Base-by-base conservation (phyloP, 2,113 vertebrate species). In the Mastomys natalensis region DNA sequence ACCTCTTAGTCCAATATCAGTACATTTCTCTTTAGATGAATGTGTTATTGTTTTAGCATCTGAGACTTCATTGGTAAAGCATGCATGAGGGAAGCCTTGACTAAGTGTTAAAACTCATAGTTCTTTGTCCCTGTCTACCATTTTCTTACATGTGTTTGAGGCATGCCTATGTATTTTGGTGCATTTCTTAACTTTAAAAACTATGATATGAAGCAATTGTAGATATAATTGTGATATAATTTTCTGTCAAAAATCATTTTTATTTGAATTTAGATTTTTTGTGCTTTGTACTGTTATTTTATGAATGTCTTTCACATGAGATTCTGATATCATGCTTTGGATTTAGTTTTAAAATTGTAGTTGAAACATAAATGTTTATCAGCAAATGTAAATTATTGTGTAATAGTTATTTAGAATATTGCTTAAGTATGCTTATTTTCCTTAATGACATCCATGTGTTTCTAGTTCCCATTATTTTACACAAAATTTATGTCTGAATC, bases 401-500 rank as follows among this genome's bases (percentile, higher is more conserved):
- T 87, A 84, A 91, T 93, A 93, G 85, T 96, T 93, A 95, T 90
- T 96, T 95, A 92, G 58, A 77, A 90, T 85, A 85, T 64, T 95
- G 70, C 91, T 95, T 97, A 93, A 92, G 91, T 94, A 95, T 78
- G 90, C 80, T 74, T 80, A 81, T 94, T 90, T 81, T 95, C n/a
- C 64, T 66, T 95, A 91, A 97, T 84, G 34, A 74, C 89, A 90
- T 64, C 90, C 70, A 84, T 84, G 87, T 96, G 92, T 87, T 94
- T 82, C 62, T 91, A 89, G 43, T 80, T 93, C n/a, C 26, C 45
- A 90, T 87, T 88, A 82, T 97, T 91, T 89, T 93, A 43, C 78
- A 58, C 93, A 96, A 96, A 68, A 43, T 80, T 45, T 89, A 48
- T 82, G 45, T 87, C 21, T 78, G 31, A 1, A 7, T 94, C 74